A percentile compares a stretch with the other conserved stretches of the same genome.
phyloP scores from a whole-genome alignment of 2,113 vertebrate genomes.

The Athene noctua region DNA sequence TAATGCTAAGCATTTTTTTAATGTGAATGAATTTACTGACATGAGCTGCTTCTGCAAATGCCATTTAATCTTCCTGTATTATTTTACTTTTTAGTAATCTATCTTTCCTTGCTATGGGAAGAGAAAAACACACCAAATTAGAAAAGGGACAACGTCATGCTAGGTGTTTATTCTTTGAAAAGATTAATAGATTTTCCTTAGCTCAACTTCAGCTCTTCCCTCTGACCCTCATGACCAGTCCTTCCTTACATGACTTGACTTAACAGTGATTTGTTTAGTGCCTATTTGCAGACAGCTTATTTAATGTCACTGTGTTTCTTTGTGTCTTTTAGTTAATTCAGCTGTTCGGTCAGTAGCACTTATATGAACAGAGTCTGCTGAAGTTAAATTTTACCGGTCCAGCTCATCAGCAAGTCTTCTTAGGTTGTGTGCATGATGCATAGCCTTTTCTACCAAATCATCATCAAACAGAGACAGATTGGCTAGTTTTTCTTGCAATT shows the following conservation, averaged over 20 bases:
- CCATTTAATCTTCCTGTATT: background rate
- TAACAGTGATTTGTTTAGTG: background rate
- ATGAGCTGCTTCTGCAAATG: background rate
- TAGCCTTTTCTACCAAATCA: conserved; percentile 82
- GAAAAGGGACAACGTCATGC: background rate
- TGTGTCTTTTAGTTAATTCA: background rate
- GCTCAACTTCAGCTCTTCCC: background rate
- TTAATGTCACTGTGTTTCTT: background rate
- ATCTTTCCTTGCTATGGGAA: background rate
- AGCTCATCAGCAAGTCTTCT: conserved; percentile 80
- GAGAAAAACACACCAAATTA: background rate
- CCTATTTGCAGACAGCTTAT: background rate
- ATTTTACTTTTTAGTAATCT: background rate
- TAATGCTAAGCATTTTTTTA: background rate
- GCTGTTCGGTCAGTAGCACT: background rate
- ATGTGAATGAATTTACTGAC: background rate
- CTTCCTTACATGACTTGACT: background rate
- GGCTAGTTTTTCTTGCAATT: conserved; percentile 79
- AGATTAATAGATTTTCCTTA: background rate
- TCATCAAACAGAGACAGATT: conserved; percentile 81
- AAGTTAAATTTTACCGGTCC: conserved; percentile 76
- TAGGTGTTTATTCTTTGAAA: background rate
- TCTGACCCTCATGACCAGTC: background rate
- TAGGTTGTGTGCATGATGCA: conserved; percentile 80
- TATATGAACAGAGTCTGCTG: background rate